These are phyloP conservation scores for Temnothorax nylanderi DNA, from an alignment of 1,140 invertebrate genomes.

Conservation along the genomic window DNA sequence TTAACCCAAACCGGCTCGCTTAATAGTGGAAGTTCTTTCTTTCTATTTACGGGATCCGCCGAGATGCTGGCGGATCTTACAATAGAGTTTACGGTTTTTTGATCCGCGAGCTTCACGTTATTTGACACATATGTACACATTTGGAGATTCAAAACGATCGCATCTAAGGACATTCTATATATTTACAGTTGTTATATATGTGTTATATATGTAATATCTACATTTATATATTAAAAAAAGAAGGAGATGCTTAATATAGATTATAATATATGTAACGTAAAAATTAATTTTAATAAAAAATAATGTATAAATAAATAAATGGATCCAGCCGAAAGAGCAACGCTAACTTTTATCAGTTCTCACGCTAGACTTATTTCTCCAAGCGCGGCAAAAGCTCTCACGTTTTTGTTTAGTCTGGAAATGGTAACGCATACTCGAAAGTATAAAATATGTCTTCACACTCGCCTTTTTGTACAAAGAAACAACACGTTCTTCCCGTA, in stretches of 20 bases:
- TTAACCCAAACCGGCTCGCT: slow-evolving; percentile 53
- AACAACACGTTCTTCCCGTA: not conserved
- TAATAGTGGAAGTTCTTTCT: slow-evolving; percentile 48
- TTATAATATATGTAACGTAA: not conserved
- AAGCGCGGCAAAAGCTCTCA: not conserved
- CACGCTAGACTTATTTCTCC: slow-evolving; percentile 15
- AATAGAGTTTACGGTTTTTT: slow-evolving; percentile 49
- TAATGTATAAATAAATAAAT: not conserved
- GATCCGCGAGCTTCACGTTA: not conserved
- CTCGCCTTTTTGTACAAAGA: not conserved
- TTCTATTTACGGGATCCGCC: slow-evolving; percentile 37
- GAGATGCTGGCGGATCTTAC: slow-evolving; percentile 56
- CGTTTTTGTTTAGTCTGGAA: slow-evolving; percentile 34
- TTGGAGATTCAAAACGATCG: not conserved
- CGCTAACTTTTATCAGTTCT: not conserved
- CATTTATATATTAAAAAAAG: not conserved
- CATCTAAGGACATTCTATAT: not conserved
- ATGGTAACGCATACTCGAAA: not conserved
- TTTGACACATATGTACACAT: slow-evolving; percentile 20
- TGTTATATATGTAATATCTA: not conserved
- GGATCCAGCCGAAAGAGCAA: not conserved
- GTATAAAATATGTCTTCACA: slow-evolving; percentile 10
- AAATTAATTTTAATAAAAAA: slow-evolving; percentile 4
- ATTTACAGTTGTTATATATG: not conserved
- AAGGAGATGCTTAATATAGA: not conserved